Evolutionary conservation across 1,140 invertebrate species (phyloP), one percentile per base, ranked within the genome.

Genomic region (Chymomyza costata): DNA sequence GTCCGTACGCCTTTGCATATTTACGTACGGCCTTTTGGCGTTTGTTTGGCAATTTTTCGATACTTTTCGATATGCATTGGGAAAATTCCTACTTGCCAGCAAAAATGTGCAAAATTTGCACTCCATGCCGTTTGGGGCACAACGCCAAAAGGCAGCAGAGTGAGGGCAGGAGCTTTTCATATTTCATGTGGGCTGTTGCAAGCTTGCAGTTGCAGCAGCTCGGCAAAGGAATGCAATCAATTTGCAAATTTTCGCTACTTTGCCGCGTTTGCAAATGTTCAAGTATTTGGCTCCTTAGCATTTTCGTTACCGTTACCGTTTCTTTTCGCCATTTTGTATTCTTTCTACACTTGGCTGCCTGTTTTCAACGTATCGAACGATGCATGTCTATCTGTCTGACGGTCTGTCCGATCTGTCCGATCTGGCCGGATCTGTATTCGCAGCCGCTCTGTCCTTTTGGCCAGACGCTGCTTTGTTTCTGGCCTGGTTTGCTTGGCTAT

Each of bases 221-320:
- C 30, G 70, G 71, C 73, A 76, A 67, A 73, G 78, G 78, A 82
- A 82, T 82, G 78, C 78, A 82, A 82, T 82, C 78, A 82, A 82
- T 82, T 82, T 82, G 78, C 78, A 82, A 82, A 82, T 82, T 82
- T 80, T 80, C 73, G 64, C 67, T 80, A 73, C 73, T 80, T 80
- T 80, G 73, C 73, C 73, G 73, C 73, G 67, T 73, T 76, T 73
- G 73, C 73, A 80, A 76, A 80, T 80, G 73, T 61, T 80, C 73
- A 51, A 80, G 71, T 71, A 76, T 76, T 76, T 76, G 71, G 54
- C 71, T 71, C 71, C 66, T 76, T 76, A 71, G 71, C 71, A 78
- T 61, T 78, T 76, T 65, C 30, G 13, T 50, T 52, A 50, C 58
- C 34, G 37, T 59, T 54, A 59, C 56, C 56, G 55, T 35, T 59